A percentile compares a stretch with the other conserved stretches of the same genome.
Evolutionary conservation across 2,888 invertebrate species (phyloP).

Genomic region (Leptarthrus brevirostris): DNA sequence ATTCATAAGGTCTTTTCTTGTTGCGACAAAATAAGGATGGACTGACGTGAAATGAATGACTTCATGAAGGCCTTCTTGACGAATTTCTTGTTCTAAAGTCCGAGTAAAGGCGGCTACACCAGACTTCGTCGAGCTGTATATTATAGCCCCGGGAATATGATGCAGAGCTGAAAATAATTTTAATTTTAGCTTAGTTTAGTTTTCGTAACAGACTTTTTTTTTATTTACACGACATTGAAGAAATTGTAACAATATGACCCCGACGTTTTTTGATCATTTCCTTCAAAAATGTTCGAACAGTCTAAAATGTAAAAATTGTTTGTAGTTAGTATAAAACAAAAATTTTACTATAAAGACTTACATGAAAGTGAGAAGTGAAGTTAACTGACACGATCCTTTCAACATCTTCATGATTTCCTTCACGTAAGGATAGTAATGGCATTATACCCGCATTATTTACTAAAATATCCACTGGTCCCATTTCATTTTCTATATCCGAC

Average conservation of each 20-base stretch:
- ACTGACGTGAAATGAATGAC: conserved; percentile 64
- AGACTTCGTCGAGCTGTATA: conserved; percentile 68
- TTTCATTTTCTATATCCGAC: conserved; percentile 62
- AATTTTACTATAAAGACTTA: conserved; percentile 57
- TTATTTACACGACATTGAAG: conserved; percentile 67
- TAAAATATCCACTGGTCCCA: conserved; percentile 67
- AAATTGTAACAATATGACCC: conserved; percentile 64
- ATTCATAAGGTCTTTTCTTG: conserved; percentile 64
- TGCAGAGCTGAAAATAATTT: conserved; percentile 52
- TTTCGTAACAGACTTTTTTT: no score
- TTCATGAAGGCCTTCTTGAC: conserved; percentile 63
- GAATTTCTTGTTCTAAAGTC: conserved; percentile 63
- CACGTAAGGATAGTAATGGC: conserved; percentile 64
- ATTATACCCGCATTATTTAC: conserved; percentile 68
- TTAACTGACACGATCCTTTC: conserved; percentile 67
- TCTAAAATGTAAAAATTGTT: conserved; percentile 60
- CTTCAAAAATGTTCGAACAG: conserved; percentile 66
- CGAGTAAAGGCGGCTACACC: conserved; percentile 68
- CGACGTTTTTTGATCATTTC: conserved; percentile 66
- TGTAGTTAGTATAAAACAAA: no score
- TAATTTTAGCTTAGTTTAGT: neutral
- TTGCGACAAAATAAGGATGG: conserved; percentile 67
- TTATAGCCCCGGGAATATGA: conserved; percentile 47
- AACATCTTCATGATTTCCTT: conserved; percentile 65
- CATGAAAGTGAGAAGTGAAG: conserved; percentile 67